Evolutionary conservation across 2,888 invertebrate species (phyloP).

Genomic region (Ochropleura leucogaster): DNA sequence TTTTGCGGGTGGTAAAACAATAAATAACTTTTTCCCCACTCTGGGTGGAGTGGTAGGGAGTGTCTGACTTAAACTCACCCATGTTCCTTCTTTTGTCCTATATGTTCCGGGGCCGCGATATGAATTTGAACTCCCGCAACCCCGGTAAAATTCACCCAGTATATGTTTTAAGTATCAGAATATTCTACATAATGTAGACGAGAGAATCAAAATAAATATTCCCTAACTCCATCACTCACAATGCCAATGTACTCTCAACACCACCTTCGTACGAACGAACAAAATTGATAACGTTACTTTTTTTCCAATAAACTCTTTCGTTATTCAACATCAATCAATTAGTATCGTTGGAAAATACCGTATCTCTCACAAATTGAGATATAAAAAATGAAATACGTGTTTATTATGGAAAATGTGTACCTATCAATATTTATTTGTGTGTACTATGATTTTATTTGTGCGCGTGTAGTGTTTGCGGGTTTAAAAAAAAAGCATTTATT

Average conservation of each 20-base stretch:
- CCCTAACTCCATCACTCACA: conserved; percentile 38
- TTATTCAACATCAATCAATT: conserved; percentile 80
- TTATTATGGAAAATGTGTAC: conserved; percentile 21
- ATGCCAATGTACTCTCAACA: conserved; percentile 23
- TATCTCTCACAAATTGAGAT: conserved; percentile 58
- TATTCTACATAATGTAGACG: background rate
- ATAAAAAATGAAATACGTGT: conserved; percentile 46
- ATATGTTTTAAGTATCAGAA: background rate
- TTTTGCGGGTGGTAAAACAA: no score
- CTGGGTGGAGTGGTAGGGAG: no score
- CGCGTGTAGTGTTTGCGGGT: background rate
- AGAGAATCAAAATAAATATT: conserved; percentile 12
- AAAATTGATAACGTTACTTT: conserved; percentile 74
- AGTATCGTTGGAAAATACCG: conserved; percentile 72
- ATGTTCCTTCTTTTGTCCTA: no score
- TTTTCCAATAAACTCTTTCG: conserved; percentile 70
- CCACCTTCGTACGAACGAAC: conserved; percentile 36
- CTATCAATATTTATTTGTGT: conserved; percentile 33
- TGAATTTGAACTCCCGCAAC: no score
- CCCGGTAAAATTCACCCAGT: no score
- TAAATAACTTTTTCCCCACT: no score
- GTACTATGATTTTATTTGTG: background rate
- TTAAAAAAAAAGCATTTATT: background rate
- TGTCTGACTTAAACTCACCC: no score
- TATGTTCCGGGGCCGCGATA: no score